Percentiles rank a stretch among this genome's conserved stretches.
These are phyloP conservation scores for Drosophila melanogaster DNA, from an alignment of 1,140 invertebrate genomes.

Conservation along the genomic window Release_6_plus_ISO1_MT NT_033779.5:3386501-3387000, in stretches of 20 bases:
- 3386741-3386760: constrained; percentile 73
- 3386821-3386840: not conserved
- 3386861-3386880: no score
- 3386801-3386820: not conserved
- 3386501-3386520: constrained; percentile 53
- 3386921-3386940: no score
- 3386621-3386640: constrained; percentile 70
- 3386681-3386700: constrained; percentile 78
- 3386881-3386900: not conserved
- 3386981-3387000: constrained; percentile 62
- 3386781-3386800: constrained; percentile 69
- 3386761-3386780: constrained; percentile 75
- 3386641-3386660: constrained; percentile 61
- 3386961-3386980: constrained; percentile 14
- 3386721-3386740: constrained; percentile 50
- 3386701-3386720: constrained; percentile 28
- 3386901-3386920: no score
- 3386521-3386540: constrained; percentile 56
- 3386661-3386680: constrained; percentile 70
- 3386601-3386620: constrained; percentile 16
- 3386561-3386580: constrained; percentile 60
- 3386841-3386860: not conserved
- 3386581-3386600: constrained; percentile 12
- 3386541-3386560: constrained; percentile 22
- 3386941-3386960: no score